Conservation (phyloP, 2,797 vertebrate species). For the Melanotaenia nigrans region DNA sequence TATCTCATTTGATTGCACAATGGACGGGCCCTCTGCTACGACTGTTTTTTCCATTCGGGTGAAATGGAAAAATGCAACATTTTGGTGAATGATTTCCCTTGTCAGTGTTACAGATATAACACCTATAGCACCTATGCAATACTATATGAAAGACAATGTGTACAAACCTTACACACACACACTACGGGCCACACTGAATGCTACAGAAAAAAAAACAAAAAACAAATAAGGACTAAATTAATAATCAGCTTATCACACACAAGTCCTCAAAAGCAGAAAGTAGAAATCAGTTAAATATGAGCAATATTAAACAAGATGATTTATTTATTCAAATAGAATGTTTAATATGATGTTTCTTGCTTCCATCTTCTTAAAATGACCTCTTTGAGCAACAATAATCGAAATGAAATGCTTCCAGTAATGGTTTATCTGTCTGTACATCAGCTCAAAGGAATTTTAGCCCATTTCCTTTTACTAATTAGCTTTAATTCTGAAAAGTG, state of each 20-base stretch:
- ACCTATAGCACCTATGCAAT: neutral
- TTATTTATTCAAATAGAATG: too few relatives aligned
- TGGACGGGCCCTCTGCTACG: conserved; percentile 40
- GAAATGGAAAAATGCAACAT: conserved; percentile 27
- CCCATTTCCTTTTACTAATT: too few relatives aligned
- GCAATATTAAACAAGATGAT: neutral
- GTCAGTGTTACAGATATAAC: conserved; percentile 9
- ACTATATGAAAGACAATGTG: neutral
- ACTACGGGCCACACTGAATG: neutral
- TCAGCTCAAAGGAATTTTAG: too few relatives aligned
- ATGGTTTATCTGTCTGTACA: too few relatives aligned
- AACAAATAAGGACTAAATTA: neutral
- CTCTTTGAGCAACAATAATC: too few relatives aligned
- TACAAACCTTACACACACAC: neutral
- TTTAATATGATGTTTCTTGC: too few relatives aligned
- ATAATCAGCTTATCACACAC: too few relatives aligned
- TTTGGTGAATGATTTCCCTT: conserved; percentile 14
- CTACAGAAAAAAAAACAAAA: neutral
- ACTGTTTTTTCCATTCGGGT: conserved; percentile 20
- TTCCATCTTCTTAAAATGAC: too few relatives aligned
- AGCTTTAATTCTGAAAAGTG: neutral
- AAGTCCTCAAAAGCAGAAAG: neutral
- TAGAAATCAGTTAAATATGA: neutral
- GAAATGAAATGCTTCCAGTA: too few relatives aligned
- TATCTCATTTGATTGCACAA: conserved; percentile 68